Conservation (phyloP, 2,797 vertebrate species). For the Galago senegalensis region DNA sequence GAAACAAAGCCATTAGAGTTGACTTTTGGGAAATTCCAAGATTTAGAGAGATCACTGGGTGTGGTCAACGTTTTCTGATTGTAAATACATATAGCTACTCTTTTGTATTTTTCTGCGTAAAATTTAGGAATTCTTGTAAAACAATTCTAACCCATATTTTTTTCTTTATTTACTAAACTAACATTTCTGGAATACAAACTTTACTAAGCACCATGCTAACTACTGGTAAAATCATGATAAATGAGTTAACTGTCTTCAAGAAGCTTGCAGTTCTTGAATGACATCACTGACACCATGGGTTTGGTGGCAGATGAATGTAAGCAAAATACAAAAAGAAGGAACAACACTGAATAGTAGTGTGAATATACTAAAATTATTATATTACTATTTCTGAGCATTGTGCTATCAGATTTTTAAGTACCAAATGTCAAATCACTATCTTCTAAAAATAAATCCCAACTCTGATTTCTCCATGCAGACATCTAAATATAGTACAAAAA, state of each 20-base stretch:
- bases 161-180: neutral
- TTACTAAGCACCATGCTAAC: conserved; percentile 2
- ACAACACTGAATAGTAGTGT: neutral
- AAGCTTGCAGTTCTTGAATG: neutral
- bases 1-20: neutral
- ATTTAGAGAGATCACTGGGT: neutral
- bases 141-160: neutral
- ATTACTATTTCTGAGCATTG: conserved; percentile 12
- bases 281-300: neutral
- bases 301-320: neutral
- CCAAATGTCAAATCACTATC: conserved; percentile 14
- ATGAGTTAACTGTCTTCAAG: neutral
- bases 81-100: neutral
- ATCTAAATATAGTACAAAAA: conserved; percentile 6
- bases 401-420: conserved; percentile 33
- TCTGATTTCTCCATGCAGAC: conserved; percentile 16
- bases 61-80: neutral
- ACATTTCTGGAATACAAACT: neutral
- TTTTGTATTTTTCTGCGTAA: neutral
- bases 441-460: neutral
- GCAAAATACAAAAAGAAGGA: neutral
- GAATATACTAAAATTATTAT: neutral
- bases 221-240: neutral
- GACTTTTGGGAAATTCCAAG: neutral
- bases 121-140: neutral